A percentile compares a stretch with the other conserved stretches of the same genome.
These are phyloP conservation scores for Cephus pulcher DNA, from an alignment of 2,888 invertebrate genomes.

Conservation along the genomic window DNA sequence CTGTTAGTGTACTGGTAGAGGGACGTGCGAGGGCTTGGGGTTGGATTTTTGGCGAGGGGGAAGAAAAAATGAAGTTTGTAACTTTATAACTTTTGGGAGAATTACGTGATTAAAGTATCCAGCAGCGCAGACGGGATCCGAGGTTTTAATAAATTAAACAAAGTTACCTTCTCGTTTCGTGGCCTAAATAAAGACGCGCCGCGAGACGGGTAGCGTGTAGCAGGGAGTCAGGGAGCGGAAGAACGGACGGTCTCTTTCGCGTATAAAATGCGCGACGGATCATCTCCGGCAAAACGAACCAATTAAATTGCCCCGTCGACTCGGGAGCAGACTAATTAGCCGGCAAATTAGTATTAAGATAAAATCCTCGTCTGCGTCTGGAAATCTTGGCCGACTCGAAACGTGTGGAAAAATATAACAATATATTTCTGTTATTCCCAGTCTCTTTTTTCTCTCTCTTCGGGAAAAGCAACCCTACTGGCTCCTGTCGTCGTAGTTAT, in stretches of 20 bases:
- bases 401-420: too few species aligned
- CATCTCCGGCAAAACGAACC: too few species aligned
- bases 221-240: not conserved
- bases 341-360: too few species aligned
- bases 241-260: constrained; percentile 18
- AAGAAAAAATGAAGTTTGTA: constrained; percentile 59
- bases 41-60: constrained; percentile 15
- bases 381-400: too few species aligned
- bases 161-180: constrained; percentile 48
- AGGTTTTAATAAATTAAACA: constrained; percentile 62
- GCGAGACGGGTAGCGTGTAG: not conserved
- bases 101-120: constrained; percentile 53
- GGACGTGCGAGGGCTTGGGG: constrained; percentile 17
- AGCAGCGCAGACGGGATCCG: constrained; percentile 24
- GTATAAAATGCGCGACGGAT: too few species aligned
- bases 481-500: too few species aligned
- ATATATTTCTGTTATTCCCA: constrained; percentile 1
- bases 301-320: too few species aligned
- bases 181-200: constrained; percentile 44
- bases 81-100: constrained; percentile 61
- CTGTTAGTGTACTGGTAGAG: too few species aligned
- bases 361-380: too few species aligned
- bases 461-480: constrained; percentile 11
- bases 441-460: constrained; percentile 10
- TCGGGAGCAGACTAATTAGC: too few species aligned